Evolutionary conservation across 2,888 invertebrate genomes (phyloP).

Genomic region (Panopea generosa): DNA sequence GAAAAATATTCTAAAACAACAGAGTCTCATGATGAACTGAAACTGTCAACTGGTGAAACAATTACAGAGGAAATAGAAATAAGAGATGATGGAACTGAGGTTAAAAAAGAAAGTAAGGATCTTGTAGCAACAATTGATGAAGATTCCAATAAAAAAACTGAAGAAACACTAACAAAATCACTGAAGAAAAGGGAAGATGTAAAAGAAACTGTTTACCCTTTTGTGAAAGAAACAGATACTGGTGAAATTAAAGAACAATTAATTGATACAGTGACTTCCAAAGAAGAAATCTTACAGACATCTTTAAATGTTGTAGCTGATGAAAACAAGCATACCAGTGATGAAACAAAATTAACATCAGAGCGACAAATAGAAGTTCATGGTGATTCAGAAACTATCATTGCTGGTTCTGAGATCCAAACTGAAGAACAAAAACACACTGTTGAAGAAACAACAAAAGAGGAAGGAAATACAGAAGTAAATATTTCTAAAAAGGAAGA

Average conservation of each 20-base stretch:
- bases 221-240: constrained; percentile 32
- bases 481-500: constrained; percentile 43
- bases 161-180: constrained; percentile 47
- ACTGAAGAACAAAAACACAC: constrained; percentile 35
- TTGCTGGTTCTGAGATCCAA: constrained; percentile 33
- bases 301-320: constrained; percentile 34
- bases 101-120: constrained; percentile 51
- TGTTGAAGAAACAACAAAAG: constrained; percentile 26
- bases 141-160: constrained; percentile 38
- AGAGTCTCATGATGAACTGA: constrained; percentile 42
- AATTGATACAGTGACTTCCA: constrained; percentile 53
- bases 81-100: constrained; percentile 61
- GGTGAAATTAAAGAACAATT: constrained; percentile 38
- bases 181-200: constrained; percentile 50
- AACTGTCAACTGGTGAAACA: constrained; percentile 45
- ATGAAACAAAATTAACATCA: constrained; percentile 51
- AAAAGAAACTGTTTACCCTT: constrained; percentile 58
- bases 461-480: constrained; percentile 35
- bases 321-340: constrained; percentile 39
- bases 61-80: constrained; percentile 54
- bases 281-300: constrained; percentile 55
- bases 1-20: constrained; percentile 47
- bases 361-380: constrained; percentile 34
- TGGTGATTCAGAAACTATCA: constrained; percentile 28
- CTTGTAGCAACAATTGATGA: constrained; percentile 49